Base-by-base conservation (phyloP, 2,113 vertebrate genomes). In the Mus pahari region DNA sequence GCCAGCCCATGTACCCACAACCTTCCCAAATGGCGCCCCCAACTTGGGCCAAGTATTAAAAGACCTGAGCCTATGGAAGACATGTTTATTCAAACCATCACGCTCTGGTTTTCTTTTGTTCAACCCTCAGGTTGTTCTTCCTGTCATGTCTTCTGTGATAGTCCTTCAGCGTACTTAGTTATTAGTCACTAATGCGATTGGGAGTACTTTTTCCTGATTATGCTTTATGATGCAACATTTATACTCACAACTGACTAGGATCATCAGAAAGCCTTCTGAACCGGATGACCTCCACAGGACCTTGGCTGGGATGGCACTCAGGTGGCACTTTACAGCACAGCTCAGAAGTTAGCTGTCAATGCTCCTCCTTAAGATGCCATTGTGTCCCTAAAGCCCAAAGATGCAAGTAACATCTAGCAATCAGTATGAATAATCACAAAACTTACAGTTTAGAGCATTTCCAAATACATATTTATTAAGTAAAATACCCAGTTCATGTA, bases 391-490 rank as follows among this genome's bases (percentile, higher is more conserved):
- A 71, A 71, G n/a, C 70, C 70, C 70, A n/a, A 71, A 71, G 36
- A 36, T 19, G 3, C 64, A n/a, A 45, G 39, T 75, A 50, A 53
- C 13, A 36, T 20, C 26, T 14, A 33, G 17, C 48, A 26, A 66
- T 53, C 42, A 84, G 68, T 89, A 81, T 81, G 82, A 81, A 68
- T 0, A n/a, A 86, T 45, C 73, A 53, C 50, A 86, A 86, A 91
- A 91, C 60, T 53, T 77, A 77, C 73, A 89, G 64, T 83, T 53
- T 77, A 92, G 9, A 62, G 58, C 73, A 50, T 90, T 78, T 94
- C 77, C 50, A 68, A 79, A 73, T 26, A 5, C 70, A n/a, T 71
- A 84, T 62, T 36, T 77, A 74, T 89, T 62, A 60, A 92, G 48
- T 90, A 36, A 86, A 60, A 45, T 79, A 89, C 20, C 20, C 5